Evolutionary conservation across 1,140 invertebrate genomes (phyloP), one percentile per base, ranked within the genome.

Genomic region (Dendroctonus valens): DNA sequence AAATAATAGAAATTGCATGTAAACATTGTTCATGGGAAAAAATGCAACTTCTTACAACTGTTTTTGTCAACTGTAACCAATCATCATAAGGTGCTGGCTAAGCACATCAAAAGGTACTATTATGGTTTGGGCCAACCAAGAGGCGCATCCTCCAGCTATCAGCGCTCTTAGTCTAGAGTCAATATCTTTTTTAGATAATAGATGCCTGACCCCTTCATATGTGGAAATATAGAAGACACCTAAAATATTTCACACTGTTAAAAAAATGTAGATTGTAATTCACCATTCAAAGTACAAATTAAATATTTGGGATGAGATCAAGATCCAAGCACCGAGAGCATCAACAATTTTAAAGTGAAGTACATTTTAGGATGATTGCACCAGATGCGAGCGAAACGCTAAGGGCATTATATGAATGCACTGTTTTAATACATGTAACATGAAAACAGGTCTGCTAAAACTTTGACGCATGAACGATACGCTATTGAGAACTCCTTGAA

Each of bases 61-160:
- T 70, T 69, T 59, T 71, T 72, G 9, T 37, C 57, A 41, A 70
- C 68, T 9, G 74, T 82, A 0, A n/a, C 94, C 94, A 15, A 97
- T 82, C 70, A 98, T 89, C 95, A 98, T 98, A 54, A 98, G 85
- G 79, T 98, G 96, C 75, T 99, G 96, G 74, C 94, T 96, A 40
- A 98, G 84, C 40, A 98, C 89, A 80, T 98, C 96, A 79, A 98
- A 95, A 14, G 96, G 96, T 52, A 98, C 95, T 71, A 97, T 92
- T 60, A 98, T 91, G 0, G 94, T 97, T 81, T 99, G 96, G 3
- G 94, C 92, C 41, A 97, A 92, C 12, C 96, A 76, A 6, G 95
- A 97, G 1, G 96, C 96, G 75, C 87, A 87, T 6, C 89, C 94
- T 15, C 96, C 96, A 26, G 87, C 91, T 61, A 93, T 83, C 40